Evolutionary conservation across 2,113 vertebrate species (phyloP).

Genomic region (Lasiurus borealis): DNA sequence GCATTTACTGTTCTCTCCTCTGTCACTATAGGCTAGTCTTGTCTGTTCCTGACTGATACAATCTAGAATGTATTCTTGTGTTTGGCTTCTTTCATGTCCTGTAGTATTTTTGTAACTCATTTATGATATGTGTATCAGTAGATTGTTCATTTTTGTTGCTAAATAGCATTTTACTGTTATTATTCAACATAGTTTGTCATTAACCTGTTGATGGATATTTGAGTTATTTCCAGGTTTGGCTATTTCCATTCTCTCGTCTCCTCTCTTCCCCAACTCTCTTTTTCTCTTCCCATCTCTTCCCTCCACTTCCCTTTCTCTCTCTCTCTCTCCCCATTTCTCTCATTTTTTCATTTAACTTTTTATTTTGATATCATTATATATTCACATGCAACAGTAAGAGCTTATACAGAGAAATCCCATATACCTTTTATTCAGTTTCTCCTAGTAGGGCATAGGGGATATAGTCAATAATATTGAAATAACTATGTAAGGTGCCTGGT

Average conservation of each 20-base stretch:
- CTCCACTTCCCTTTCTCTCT: neutral
- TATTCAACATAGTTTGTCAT: neutral
- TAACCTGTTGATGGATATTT: neutral
- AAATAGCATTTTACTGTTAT: neutral
- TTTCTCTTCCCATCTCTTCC: too few relatives aligned
- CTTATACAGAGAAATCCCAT: neutral
- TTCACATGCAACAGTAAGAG: neutral
- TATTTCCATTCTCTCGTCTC: neutral
- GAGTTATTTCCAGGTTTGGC: neutral
- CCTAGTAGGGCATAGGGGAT: neutral
- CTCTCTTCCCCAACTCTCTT: neutral
- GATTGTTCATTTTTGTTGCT: neutral
- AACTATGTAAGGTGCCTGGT: neutral
- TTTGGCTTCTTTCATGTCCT: neutral
- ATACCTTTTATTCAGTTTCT: neutral
- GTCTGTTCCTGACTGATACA: neutral
- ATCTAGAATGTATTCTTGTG: neutral
- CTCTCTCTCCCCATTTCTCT: neutral
- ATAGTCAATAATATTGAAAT: neutral
- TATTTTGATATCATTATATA: neutral
- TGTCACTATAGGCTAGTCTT: neutral
- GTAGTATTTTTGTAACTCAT: neutral
- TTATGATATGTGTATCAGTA: neutral
- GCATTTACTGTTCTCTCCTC: neutral
- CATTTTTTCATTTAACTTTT: neutral